These are phyloP conservation scores for Cyphomyrus plagiostoma DNA, from an alignment of 2,113 vertebrate genomes.

Conservation along the genomic window DNA sequence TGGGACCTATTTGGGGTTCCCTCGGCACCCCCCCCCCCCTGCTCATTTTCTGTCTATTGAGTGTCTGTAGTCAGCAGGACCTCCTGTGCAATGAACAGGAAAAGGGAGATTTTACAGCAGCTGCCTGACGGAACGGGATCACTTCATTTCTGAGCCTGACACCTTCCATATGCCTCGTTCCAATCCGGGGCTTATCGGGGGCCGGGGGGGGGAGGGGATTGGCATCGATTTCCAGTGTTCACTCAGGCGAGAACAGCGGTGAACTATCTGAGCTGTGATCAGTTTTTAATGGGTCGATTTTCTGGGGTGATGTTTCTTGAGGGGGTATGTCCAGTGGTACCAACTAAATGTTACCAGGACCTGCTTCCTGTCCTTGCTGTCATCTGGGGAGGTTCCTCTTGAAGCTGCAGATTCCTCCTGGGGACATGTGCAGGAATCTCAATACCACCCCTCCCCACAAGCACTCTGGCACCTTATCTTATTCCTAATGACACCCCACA, in stretches of 20 bases:
- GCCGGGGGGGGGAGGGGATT: neutral
- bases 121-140: slow-evolving; percentile 57
- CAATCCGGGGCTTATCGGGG: slow-evolving; percentile 18
- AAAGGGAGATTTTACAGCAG: slow-evolving; percentile 65
- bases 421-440: neutral
- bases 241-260: neutral
- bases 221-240: slow-evolving; percentile 36
- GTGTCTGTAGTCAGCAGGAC: slow-evolving; percentile 67
- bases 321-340: neutral
- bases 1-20: slow-evolving; percentile 52
- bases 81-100: slow-evolving; percentile 67
- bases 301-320: slow-evolving; percentile 6
- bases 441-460: neutral
- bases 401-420: neutral
- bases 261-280: slow-evolving; percentile 32
- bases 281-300: slow-evolving; percentile 26
- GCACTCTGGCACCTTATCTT: slow-evolving; percentile 57
- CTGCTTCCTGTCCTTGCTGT: neutral
- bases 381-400: neutral
- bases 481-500: slow-evolving; percentile 70
- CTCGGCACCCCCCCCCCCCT: slow-evolving; percentile 56
- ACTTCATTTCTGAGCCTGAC: slow-evolving; percentile 57
- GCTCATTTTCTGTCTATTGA: slow-evolving; percentile 68
- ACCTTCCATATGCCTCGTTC: slow-evolving; percentile 40
- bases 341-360: neutral